Evolutionary conservation across 2,888 invertebrate species (phyloP), one percentile per base, ranked within the genome.

Genomic region (Drosophila meridionalis): DNA sequence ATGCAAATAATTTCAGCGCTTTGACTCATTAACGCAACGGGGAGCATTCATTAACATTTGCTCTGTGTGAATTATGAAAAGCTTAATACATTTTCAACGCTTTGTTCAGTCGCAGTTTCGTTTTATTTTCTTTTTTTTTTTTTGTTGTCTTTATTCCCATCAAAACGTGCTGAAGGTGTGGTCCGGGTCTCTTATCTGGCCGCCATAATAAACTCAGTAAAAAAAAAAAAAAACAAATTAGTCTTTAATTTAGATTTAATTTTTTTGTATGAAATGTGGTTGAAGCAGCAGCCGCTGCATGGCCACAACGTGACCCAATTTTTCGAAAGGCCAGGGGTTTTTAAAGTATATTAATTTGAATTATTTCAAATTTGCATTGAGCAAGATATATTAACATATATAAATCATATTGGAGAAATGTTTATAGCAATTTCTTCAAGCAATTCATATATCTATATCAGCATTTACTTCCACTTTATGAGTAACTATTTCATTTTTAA

Each of bases 1-100:
- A 90, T 87, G 89, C 87, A 84, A 87, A 90, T 87, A 69, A 76
- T 83, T 87, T 87, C 90, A 85, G 57, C 89, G 87, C 85, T 80
- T 85, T 82, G 83, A 85, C 80, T 87, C 87, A 87, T 87, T 87
- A 89, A 73, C 87, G 40, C 87, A 80, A 71, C 83, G 89, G 89
- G 89, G 84, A 71, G 82, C 63, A 78, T 85, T 87, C 89, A 89
- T 87, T 87, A 83, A 77, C 87, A 80, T 73, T 78, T 72, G 77
- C 72, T 53, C 80, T 73, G 66, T 79, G 69, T 71, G 80, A 74
- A 57, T 67, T 73, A 69, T 82, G 75, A 73, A 87, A 79, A 79
- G 73, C 73, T 79, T 69, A 80, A 77, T 67, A 79, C 73, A 76
- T 58, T 73, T 79, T 50, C 61, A 68, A 42, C 52, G 66, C 74